Percentiles rank a stretch among this genome's conserved stretches.
Evolutionary conservation across 2,113 vertebrate genomes (phyloP).

Genomic region (Cichladusa arquata): DNA sequence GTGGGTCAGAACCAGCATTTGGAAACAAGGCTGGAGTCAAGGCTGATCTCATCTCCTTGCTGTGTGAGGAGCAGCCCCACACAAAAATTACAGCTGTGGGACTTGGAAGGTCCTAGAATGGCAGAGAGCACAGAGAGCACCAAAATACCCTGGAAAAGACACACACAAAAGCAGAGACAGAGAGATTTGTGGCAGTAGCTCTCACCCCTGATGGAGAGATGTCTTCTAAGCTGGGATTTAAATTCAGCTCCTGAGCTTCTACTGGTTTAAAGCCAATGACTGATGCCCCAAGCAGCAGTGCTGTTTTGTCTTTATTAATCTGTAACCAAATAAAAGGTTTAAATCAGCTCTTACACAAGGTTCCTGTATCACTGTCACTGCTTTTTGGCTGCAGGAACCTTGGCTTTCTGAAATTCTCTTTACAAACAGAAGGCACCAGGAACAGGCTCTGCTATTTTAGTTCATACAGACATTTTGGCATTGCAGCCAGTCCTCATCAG

Average conservation of each 20-base stretch:
- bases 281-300: not conserved
- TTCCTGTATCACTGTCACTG: not conserved
- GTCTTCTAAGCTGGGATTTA: not conserved
- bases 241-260: not conserved
- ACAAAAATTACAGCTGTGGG: not conserved
- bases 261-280: not conserved
- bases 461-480: not conserved
- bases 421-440: not conserved
- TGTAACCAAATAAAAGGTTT: not conserved
- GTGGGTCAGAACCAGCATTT: not conserved
- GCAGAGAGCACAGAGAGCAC: not conserved
- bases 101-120: not conserved
- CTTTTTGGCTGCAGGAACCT: not conserved
- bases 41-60: not conserved
- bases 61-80: not conserved
- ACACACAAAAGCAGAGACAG: rapidly evolving
- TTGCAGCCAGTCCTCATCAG: not conserved
- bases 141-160: not conserved
- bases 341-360: not conserved
- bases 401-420: not conserved
- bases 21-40: not conserved
- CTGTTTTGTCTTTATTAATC: not conserved
- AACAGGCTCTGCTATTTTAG: not conserved
- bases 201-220: not conserved
- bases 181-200: not conserved